Evolutionary conservation across 2,888 invertebrate genomes (phyloP).

Genomic region (Cryptus viduatorius): DNA sequence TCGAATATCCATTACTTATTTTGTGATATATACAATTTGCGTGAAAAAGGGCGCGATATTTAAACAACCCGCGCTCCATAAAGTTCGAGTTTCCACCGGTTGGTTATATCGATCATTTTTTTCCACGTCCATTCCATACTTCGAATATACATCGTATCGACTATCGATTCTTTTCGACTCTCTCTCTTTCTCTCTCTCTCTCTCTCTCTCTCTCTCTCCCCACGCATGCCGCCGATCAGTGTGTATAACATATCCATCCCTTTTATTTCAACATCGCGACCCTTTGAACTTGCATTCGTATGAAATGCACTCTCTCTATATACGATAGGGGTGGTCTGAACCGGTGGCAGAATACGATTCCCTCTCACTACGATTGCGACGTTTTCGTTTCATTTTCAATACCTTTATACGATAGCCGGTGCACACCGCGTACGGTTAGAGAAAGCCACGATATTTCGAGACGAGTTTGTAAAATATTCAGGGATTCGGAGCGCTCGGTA

Average conservation of each 20-base stretch:
- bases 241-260: conserved; percentile 18
- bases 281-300: conserved; percentile 59
- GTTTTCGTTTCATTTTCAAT: conserved; percentile 22
- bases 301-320: not conserved
- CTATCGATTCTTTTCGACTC: conserved; percentile 16
- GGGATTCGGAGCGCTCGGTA: not conserved
- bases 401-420: not conserved
- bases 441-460: conserved; percentile 5
- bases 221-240: not conserved
- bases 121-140: conserved; percentile 1
- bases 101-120: conserved; percentile 18
- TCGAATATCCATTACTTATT: conserved; percentile 35
- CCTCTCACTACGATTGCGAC: conserved; percentile 9
- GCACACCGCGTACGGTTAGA: not conserved
- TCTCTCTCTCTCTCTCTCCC: conserved; percentile 16
- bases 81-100: conserved; percentile 22
- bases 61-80: conserved; percentile 38
- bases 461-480: conserved; percentile 28
- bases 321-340: not conserved
- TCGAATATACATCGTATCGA: conserved; percentile 6
- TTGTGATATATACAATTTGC: conserved; percentile 10
- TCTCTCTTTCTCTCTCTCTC: conserved; percentile 10
- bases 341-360: conserved; percentile 2
- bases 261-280: conserved; percentile 16
- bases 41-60: conserved; percentile 46